Conservation (phyloP, 2,888 invertebrate genomes). For the Eulithis testata region DNA sequence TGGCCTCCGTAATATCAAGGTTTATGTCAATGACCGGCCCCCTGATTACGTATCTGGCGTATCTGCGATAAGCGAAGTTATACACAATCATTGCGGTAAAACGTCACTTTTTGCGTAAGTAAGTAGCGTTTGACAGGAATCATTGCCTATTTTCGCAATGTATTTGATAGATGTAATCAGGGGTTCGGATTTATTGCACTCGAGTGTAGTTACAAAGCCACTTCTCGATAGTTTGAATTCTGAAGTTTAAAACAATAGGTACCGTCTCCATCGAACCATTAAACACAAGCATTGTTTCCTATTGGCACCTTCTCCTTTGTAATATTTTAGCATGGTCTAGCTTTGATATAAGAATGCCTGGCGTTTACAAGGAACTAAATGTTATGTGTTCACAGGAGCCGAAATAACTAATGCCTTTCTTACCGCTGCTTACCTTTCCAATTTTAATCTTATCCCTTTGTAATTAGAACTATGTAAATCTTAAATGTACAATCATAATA, state of each 20-base stretch:
- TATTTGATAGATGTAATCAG: no score
- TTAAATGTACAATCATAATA: not conserved
- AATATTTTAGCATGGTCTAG: conserved; percentile 62
- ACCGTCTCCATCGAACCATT: conserved; percentile 44
- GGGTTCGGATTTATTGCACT: conserved; percentile 34
- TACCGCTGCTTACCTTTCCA: conserved; percentile 37
- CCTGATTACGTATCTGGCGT: no score
- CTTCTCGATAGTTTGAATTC: conserved; percentile 11
- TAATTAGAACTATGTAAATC: conserved; percentile 17
- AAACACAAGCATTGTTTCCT: conserved; percentile 60
- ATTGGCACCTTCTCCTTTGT: conserved; percentile 65
- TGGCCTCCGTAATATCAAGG: no score
- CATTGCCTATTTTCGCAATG: no score
- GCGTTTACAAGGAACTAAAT: conserved; percentile 19
- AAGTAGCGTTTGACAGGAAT: no score
- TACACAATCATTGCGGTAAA: no score
- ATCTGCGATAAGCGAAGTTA: no score
- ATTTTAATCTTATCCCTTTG: conserved; percentile 35
- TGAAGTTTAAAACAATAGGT: conserved; percentile 9
- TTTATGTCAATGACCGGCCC: no score
- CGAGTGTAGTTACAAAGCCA: conserved; percentile 1
- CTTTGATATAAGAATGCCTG: conserved; percentile 44
- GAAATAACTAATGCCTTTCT: conserved; percentile 30
- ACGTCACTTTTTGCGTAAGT: no score
- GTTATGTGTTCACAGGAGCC: conserved; percentile 27